phyloP scores from a whole-genome alignment of 2,797 vertebrate genomes.

The Lophius americanus region DNA sequence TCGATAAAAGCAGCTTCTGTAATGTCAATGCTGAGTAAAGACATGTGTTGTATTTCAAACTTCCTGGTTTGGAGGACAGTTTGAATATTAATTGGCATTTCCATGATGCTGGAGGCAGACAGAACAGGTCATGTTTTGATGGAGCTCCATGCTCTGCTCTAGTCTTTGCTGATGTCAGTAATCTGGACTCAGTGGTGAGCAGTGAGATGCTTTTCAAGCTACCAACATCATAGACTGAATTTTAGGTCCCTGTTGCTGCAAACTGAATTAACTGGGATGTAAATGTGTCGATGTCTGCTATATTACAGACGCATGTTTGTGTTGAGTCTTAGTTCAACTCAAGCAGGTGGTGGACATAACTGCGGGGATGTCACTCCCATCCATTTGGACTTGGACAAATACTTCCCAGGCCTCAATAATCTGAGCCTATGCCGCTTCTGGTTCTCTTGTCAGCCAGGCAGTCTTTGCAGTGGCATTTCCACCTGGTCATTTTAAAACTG shows the following conservation, averaged over 20 bases:
- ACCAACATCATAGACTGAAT: conserved; percentile 6
- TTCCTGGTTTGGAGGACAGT: neutral
- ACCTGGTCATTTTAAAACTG: neutral
- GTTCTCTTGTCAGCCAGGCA: neutral
- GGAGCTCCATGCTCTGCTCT: neutral
- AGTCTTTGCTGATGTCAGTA: neutral
- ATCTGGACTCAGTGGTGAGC: neutral
- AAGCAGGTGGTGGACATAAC: conserved; percentile 72
- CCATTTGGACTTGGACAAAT: conserved; percentile 78
- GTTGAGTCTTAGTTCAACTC: conserved; percentile 25
- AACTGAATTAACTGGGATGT: conserved; percentile 16
- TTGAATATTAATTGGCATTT: conserved; percentile 7
- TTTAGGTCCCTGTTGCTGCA: neutral
- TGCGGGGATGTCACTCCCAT: conserved; percentile 66
- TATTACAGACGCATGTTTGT: conserved; percentile 58
- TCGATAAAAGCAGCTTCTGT: neutral
- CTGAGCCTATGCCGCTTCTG: conserved; percentile 45
- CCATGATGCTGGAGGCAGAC: conserved; percentile 9
- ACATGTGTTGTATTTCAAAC: neutral
- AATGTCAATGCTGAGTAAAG: neutral
- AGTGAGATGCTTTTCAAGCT: neutral
- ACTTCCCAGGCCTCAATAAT: conserved; percentile 38
- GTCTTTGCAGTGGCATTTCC: conserved; percentile 7
- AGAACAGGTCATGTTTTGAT: neutral
- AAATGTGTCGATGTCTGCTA: conserved; percentile 45